Evolutionary conservation across 1,140 invertebrate species (phyloP).

Genomic region (Pseudobourletiella spinata): DNA sequence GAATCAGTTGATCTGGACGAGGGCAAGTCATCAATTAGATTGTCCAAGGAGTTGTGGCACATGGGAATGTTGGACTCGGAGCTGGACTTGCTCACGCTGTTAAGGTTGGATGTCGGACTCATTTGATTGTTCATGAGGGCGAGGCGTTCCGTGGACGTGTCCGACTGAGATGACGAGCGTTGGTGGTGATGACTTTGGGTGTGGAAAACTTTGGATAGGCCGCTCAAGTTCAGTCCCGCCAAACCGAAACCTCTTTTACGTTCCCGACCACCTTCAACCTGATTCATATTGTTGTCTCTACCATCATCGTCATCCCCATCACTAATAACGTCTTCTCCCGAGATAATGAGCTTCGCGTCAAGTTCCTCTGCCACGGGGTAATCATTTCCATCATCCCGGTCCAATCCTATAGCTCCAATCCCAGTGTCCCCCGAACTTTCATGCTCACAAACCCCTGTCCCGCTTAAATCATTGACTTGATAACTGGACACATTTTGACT

Average conservation of each 20-base stretch:
- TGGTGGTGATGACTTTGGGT: conserved; percentile 7
- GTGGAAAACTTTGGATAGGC: conserved; percentile 9
- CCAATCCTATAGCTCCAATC: too few relatives aligned
- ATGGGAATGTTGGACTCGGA: conserved; percentile 34
- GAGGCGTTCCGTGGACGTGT: conserved; percentile 5
- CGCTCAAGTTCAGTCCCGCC: conserved; percentile 5
- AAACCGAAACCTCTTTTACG: conserved; percentile 18
- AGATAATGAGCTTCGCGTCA: too few relatives aligned
- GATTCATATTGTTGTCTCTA: background rate
- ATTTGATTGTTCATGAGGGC: conserved; percentile 17
- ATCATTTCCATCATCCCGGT: too few relatives aligned
- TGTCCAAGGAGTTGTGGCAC: conserved; percentile 33
- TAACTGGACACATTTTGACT: too few relatives aligned
- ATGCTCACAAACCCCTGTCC: too few relatives aligned
- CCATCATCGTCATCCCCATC: conserved; percentile 1
- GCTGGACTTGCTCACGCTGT: conserved; percentile 27
- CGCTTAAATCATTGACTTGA: too few relatives aligned
- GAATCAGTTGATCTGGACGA: conserved; percentile 30
- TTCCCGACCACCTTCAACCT: background rate
- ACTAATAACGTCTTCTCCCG: too few relatives aligned
- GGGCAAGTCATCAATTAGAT: conserved; percentile 22
- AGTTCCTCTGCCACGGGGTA: too few relatives aligned
- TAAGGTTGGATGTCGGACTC: background rate
- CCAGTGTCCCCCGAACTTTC: too few relatives aligned
- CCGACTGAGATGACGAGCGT: conserved; percentile 4